Conservation (phyloP, 2,888 invertebrate species). For the Escarpia spicata region DNA sequence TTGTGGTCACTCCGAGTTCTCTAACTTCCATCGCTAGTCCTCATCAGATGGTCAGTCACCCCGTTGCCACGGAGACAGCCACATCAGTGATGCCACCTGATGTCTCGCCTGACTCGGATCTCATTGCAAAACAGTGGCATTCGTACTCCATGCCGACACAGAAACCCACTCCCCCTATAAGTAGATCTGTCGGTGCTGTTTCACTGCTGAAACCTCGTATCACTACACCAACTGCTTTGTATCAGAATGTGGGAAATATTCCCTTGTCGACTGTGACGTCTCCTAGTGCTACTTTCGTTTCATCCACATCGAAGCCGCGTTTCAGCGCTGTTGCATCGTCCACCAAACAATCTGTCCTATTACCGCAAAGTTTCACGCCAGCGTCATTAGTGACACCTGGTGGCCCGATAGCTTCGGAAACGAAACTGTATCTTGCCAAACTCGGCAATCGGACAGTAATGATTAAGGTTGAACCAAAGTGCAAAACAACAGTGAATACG, state of each 20-base stretch:
- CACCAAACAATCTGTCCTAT: neutral
- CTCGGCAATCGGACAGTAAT: neutral
- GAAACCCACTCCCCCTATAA: neutral
- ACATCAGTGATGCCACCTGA: neutral
- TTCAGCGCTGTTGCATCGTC: neutral
- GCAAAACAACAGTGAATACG: neutral
- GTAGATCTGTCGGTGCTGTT: neutral
- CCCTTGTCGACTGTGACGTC: neutral
- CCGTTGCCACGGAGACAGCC: neutral
- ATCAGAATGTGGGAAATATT: neutral
- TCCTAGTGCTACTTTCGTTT: no score
- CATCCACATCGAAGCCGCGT: neutral
- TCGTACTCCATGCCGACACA: neutral
- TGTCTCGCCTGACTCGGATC: neutral
- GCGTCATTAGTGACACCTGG: neutral
- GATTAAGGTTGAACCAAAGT: slow-evolving; percentile 10
- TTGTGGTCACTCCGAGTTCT: neutral
- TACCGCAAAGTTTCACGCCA: neutral
- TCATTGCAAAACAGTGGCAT: neutral
- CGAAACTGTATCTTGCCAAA: slow-evolving; percentile 8
- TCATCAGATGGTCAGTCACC: neutral
- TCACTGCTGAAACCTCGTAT: neutral
- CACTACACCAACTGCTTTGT: neutral
- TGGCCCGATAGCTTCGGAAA: neutral
- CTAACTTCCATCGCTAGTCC: neutral